A percentile compares a stretch with the other conserved stretches of the same genome.
phyloP scores from a whole-genome alignment of 2,797 vertebrate genomes.

The Delichon dasypus region DNA sequence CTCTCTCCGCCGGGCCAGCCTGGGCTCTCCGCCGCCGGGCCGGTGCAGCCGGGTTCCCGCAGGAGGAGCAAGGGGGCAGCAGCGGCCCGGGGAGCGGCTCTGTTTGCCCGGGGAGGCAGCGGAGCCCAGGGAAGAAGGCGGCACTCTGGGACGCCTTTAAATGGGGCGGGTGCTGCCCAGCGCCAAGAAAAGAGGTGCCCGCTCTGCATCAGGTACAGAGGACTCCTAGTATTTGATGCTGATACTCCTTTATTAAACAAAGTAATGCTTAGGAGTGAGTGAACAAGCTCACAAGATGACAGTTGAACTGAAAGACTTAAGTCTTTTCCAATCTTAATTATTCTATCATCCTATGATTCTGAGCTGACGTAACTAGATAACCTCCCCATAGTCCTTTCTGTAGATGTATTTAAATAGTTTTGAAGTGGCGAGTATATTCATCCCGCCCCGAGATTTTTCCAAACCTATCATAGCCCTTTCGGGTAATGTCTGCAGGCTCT shows the following conservation, averaged over 20 bases:
- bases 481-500: too few relatives aligned
- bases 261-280: background rate
- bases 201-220: background rate
- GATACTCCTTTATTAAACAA: background rate
- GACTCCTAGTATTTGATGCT: background rate
- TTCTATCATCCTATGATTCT: background rate
- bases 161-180: background rate
- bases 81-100: background rate
- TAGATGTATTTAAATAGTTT: background rate
- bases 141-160: accelerated
- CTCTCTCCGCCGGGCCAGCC: too few relatives aligned
- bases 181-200: background rate
- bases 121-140: accelerated
- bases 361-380: accelerated
- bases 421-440: background rate
- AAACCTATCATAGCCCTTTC: accelerated
- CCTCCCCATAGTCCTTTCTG: accelerated
- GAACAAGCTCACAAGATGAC: background rate
- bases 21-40: background rate
- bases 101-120: accelerated
- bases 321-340: background rate
- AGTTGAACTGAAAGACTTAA: background rate
- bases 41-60: background rate
- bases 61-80: background rate
- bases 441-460: accelerated